Percentiles rank a stretch among this genome's conserved stretches.
phyloP scores from a whole-genome alignment of 2,113 vertebrate genomes.

The Myotis brandtii region DNA sequence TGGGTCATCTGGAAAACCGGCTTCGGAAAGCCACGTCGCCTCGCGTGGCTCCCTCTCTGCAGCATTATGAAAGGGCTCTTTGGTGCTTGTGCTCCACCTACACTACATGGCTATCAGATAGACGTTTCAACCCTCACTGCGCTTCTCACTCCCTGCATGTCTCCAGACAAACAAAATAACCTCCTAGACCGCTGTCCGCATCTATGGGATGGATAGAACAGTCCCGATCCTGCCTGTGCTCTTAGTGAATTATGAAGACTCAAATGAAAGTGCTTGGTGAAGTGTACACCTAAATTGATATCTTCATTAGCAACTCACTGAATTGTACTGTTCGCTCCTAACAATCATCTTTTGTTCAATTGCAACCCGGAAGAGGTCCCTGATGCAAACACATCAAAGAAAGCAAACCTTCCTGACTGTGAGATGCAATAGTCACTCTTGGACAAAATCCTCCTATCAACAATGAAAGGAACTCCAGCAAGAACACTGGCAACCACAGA shows the following conservation, averaged over 20 bases:
- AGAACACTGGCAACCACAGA: rapidly evolving
- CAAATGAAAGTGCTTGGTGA: background rate
- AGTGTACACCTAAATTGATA: background rate
- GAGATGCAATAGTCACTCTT: rapidly evolving
- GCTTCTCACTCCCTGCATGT: background rate
- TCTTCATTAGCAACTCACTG: rapidly evolving
- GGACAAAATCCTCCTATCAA: background rate
- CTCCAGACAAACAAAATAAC: background rate
- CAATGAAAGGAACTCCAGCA: rapidly evolving
- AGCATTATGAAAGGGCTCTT: background rate
- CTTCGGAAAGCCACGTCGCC: background rate
- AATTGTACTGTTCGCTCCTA: no score
- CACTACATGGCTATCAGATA: rapidly evolving
- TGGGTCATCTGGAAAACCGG: background rate
- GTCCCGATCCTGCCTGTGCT: rapidly evolving
- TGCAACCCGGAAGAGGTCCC: background rate
- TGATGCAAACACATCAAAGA: background rate
- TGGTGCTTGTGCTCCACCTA: rapidly evolving
- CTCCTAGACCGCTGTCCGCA: background rate
- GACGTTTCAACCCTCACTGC: rapidly evolving
- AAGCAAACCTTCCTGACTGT: background rate
- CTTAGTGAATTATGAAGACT: background rate
- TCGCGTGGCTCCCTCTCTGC: rapidly evolving
- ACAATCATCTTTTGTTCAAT: background rate
- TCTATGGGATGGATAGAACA: background rate